phyloP scores from a whole-genome alignment of 2,797 vertebrate species.

The Serranus cabrilla region DNA sequence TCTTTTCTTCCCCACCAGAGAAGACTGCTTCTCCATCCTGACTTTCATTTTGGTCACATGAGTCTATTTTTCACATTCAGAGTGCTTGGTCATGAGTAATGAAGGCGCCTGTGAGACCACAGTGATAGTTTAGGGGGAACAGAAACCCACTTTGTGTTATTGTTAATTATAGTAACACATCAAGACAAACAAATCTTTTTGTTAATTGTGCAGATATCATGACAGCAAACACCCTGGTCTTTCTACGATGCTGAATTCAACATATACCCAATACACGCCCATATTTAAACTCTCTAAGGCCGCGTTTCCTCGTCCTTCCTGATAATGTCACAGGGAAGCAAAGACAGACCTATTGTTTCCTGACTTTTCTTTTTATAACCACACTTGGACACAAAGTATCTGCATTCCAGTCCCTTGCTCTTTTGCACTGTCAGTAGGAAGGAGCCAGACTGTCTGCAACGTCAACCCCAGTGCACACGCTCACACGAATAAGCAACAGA shows the following conservation, averaged over 20 bases:
- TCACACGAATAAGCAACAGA: constrained; percentile 29
- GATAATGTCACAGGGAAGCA: constrained; percentile 53
- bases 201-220: not conserved
- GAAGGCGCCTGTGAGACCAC: not conserved
- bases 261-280: constrained; percentile 3
- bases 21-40: constrained; percentile 23
- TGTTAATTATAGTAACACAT: constrained; percentile 14
- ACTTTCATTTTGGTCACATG: constrained; percentile 48
- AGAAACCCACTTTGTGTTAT: constrained; percentile 10
- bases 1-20: constrained; percentile 2
- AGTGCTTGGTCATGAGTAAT: constrained; percentile 5
- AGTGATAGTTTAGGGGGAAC: not conserved
- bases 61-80: constrained; percentile 16
- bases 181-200: not conserved
- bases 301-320: constrained; percentile 55
- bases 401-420: constrained; percentile 59
- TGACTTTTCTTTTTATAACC: constrained; percentile 76
- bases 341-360: constrained; percentile 65
- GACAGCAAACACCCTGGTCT: not conserved
- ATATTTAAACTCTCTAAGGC: constrained; percentile 39
- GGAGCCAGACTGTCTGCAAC: constrained; percentile 75
- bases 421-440: constrained; percentile 72
- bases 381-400: constrained; percentile 46
- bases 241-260: not conserved
- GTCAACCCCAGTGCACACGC: constrained; percentile 33